Base-by-base conservation (phyloP, 1,140 invertebrate genomes). In the Bombus pyrosoma region DNA sequence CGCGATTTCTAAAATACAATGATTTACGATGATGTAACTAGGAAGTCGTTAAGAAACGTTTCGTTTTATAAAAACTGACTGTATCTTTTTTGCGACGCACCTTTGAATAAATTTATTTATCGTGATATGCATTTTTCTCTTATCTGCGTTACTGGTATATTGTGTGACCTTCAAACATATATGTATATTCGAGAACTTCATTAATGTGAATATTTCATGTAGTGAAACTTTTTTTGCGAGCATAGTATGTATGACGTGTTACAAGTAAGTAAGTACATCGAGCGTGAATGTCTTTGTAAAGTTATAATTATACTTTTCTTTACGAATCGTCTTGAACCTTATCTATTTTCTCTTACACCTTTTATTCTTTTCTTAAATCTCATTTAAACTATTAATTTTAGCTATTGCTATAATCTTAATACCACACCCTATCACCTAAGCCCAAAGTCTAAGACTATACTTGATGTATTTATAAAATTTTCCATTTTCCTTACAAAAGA, bases 121-220 rank as follows among this genome's bases (percentile, higher is more conserved):
- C 85, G 13, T 86, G 79, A 86, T 75, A 69, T 34, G 79, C 79
- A 25, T 77, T 47, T 86, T 75, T 62, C 59, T 12, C 9, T 69
- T 71, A 76, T 76, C 47, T 57, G 13, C 39, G 79, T 72, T 83
- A 39, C 71, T 75, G 13, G 47, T 75, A 32, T 32, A 0, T 53
- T 69, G 1, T 18, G 32, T 41, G 80, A 41, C 80, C 84, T 81
- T 81, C 69, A 18, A 15, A 12, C 43, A 12, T 59, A 18, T 37
- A 75, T 15, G 79, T 81, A 75, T 28, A 66, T 68, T 68, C 79
- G 8, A 53, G 59, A 75, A 86, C 71, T 82, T 82, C 12, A 32
- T 74, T 68, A 68, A 75, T 59, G 3, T 82, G 71, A 80, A 85
- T 85, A 80, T 85, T 85, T 80, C 3, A 85, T 72, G 41, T 12